These are phyloP conservation scores for Lepus timidus DNA, from an alignment of 2,113 vertebrate species.

Conservation along the genomic window DNA sequence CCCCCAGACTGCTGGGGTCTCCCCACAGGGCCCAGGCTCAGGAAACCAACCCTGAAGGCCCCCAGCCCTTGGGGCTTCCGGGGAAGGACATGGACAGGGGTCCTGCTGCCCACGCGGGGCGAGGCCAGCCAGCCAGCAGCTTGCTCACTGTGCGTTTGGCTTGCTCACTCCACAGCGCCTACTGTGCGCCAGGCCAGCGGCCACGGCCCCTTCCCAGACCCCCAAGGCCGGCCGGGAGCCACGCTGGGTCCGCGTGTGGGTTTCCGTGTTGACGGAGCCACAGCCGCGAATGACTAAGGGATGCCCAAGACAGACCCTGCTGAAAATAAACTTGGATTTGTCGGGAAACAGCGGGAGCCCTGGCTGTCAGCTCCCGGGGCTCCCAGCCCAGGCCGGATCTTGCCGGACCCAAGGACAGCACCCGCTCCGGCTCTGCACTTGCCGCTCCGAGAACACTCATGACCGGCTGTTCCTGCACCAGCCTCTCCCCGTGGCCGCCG, in stretches of 20 bases:
- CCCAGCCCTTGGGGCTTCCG: accelerated
- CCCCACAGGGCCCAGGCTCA: not conserved
- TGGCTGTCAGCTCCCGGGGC: not conserved
- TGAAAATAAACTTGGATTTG: constrained; percentile 46
- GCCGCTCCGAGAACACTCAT: too few relatives aligned
- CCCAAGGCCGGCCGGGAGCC: accelerated
- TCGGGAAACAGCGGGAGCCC: constrained; percentile 18
- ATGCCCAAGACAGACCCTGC: constrained; percentile 22
- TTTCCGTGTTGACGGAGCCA: constrained; percentile 7
- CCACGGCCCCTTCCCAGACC: not conserved
- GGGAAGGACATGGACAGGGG: too few relatives aligned
- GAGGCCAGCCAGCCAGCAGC: not conserved
- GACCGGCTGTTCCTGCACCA: too few relatives aligned
- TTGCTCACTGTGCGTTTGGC: not conserved
- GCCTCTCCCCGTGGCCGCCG: not conserved
- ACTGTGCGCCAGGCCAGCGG: accelerated
- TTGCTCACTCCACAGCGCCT: accelerated
- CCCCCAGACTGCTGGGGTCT: not conserved
- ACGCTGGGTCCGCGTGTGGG: accelerated
- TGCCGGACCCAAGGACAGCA: not conserved
- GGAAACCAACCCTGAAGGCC: not conserved
- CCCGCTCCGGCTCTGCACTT: too few relatives aligned
- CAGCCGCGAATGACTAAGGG: constrained; percentile 56
- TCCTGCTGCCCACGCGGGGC: too few relatives aligned
- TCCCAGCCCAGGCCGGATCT: not conserved